Conservation (phyloP, 2,797 vertebrate species). For the Anniella stebbinsi region DNA sequence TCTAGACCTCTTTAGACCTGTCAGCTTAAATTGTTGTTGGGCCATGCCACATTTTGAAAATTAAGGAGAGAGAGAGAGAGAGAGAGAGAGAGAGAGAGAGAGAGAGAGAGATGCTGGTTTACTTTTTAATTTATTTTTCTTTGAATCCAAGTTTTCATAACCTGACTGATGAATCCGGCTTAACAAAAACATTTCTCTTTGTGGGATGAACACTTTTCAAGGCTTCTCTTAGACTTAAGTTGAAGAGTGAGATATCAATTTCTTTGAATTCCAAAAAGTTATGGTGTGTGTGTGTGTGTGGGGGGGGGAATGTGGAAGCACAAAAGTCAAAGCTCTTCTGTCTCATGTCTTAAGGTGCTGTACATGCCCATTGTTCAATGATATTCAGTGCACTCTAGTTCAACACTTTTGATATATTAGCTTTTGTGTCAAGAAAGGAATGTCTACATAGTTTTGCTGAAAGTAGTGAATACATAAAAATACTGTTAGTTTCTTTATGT, state of each 20-base stretch:
- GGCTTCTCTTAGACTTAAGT: conserved; percentile 53
- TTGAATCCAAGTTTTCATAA: conserved; percentile 59
- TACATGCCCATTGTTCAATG: conserved; percentile 31
- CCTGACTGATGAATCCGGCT: conserved; percentile 65
- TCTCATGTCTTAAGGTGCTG: conserved; percentile 37
- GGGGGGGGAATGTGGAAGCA: conserved; percentile 5
- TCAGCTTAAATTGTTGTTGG: conserved; percentile 37
- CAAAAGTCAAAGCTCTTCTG: conserved; percentile 59
- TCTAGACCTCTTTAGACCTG: conserved; percentile 43
- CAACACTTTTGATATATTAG: conserved; percentile 35
- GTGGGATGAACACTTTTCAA: conserved; percentile 60
- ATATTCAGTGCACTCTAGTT: conserved; percentile 22
- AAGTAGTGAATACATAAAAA: conserved; percentile 68
- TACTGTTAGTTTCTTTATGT: conserved; percentile 75
- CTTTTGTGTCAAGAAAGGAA: conserved; percentile 51
- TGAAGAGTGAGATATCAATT: conserved; percentile 63
- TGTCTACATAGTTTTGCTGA: conserved; percentile 53
- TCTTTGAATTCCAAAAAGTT: conserved; percentile 60
- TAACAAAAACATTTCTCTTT: conserved; percentile 69
- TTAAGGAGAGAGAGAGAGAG: neutral
- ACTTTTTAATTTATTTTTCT: conserved; percentile 43
- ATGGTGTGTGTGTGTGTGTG: too few species aligned
- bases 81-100: neutral
- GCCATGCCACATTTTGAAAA: neutral
- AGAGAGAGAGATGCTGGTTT: neutral